These are phyloP conservation scores for Punctoribates punctum DNA, from an alignment of 2,888 invertebrate species.

Conservation along the genomic window DNA sequence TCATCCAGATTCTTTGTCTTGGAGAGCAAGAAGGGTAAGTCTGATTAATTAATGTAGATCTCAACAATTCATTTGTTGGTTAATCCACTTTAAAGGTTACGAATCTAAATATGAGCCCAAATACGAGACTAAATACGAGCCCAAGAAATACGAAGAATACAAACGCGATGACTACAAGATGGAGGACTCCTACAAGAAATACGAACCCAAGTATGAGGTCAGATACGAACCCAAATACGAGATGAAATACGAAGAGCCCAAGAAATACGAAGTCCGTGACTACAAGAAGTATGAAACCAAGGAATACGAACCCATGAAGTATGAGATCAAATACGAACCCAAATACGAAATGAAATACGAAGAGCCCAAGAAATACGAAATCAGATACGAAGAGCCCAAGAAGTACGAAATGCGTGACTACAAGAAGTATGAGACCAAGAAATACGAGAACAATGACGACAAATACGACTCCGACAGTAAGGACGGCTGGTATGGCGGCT, in stretches of 20 bases:
- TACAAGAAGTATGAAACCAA: neutral
- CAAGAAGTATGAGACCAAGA: neutral
- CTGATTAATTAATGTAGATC: too few relatives aligned
- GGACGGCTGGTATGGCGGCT: slow-evolving; percentile 30
- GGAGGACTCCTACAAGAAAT: neutral
- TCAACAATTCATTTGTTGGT: too few relatives aligned
- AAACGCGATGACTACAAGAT: neutral
- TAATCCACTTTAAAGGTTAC: too few relatives aligned
- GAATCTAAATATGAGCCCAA: neutral
- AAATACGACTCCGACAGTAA: too few relatives aligned
- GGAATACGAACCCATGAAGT: neutral
- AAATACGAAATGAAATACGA: neutral
- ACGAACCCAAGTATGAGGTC: neutral
- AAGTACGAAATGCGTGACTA: neutral
- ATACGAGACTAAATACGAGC: neutral
- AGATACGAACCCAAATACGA: neutral
- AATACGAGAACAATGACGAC: neutral
- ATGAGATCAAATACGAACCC: neutral
- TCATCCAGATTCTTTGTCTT: neutral
- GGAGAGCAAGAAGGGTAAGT: slow-evolving; percentile 5
- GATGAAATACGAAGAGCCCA: neutral
- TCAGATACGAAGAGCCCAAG: neutral
- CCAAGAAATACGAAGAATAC: neutral
- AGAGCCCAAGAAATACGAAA: neutral
- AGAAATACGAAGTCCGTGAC: neutral